phyloP scores from a whole-genome alignment of 2,888 invertebrate species.

The Andrena praecox region DNA sequence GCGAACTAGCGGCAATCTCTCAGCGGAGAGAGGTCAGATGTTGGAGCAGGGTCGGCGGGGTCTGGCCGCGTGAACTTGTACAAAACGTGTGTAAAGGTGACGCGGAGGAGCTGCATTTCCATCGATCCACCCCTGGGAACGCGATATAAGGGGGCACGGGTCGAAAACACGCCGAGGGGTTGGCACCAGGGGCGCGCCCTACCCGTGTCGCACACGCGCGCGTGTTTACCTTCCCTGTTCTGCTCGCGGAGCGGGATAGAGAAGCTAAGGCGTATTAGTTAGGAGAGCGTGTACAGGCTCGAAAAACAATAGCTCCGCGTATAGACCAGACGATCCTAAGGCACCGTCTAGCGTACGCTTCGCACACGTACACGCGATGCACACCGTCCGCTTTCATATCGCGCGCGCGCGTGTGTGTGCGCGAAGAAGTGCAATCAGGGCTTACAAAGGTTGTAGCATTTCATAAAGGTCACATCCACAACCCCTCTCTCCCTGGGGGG shows the following conservation, averaged over 20 bases:
- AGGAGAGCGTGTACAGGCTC: slow-evolving; percentile 33
- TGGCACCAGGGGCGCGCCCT: slow-evolving; percentile 33
- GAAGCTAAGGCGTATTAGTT: slow-evolving; percentile 31
- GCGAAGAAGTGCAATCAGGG: slow-evolving; percentile 76
- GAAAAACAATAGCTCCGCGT: slow-evolving; percentile 66
- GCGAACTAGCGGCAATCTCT: slow-evolving; percentile 51
- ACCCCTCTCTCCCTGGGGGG: slow-evolving; percentile 72
- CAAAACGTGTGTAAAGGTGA: slow-evolving; percentile 57
- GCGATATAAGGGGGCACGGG: background rate
- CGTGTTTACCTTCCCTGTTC: slow-evolving; percentile 48
- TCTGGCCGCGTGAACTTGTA: slow-evolving; percentile 52
- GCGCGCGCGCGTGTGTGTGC: background rate
- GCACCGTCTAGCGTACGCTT: slow-evolving; percentile 39
- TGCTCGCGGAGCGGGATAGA: slow-evolving; percentile 23
- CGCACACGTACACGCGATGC: slow-evolving; percentile 22
- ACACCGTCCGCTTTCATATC: slow-evolving; percentile 19
- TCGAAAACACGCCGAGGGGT: slow-evolving; percentile 35
- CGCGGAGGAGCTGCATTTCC: slow-evolving; percentile 48
- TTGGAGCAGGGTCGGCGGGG: background rate
- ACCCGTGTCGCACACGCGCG: background rate
- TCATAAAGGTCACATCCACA: slow-evolving; percentile 79
- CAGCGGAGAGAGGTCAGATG: background rate
- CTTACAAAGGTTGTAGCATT: slow-evolving; percentile 80
- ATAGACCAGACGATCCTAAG: slow-evolving; percentile 45
- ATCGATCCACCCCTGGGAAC: slow-evolving; percentile 60